A percentile compares a stretch with the other conserved stretches of the same genome.
Evolutionary conservation across 2,888 invertebrate genomes (phyloP).

Genomic region (Steromphala cineraria): DNA sequence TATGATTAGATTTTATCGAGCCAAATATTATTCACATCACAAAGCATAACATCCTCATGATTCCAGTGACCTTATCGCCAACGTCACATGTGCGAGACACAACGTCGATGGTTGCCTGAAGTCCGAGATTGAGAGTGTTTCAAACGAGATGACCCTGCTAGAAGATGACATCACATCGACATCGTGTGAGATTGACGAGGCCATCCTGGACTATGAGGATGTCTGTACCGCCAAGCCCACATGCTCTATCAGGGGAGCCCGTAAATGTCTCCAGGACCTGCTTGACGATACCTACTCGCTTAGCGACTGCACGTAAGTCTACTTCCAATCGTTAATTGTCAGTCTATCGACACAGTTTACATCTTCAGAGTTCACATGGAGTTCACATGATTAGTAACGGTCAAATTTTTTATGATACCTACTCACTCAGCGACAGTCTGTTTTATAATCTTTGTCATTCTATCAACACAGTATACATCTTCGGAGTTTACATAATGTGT

Average conservation of each 20-base stretch:
- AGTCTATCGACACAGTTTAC: too few species aligned
- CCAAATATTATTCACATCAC: too few species aligned
- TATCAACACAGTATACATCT: too few species aligned
- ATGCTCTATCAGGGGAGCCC: constrained; percentile 12
- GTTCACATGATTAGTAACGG: too few species aligned
- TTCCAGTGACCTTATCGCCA: constrained; percentile 14
- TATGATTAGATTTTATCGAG: too few species aligned
- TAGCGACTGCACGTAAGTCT: constrained; percentile 15
- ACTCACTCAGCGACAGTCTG: too few species aligned
- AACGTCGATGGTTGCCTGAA: constrained; percentile 22
- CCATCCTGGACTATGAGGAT: background rate
- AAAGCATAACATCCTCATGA: too few species aligned
- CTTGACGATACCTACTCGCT: background rate
- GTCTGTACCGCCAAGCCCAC: constrained; percentile 12
- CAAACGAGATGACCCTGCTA: background rate
- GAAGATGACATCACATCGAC: background rate
- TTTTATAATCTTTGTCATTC: too few species aligned
- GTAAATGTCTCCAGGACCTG: background rate
- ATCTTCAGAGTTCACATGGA: too few species aligned
- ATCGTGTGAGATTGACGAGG: background rate
- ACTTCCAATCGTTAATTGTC: too few species aligned
- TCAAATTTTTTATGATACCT: too few species aligned
- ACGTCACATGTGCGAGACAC: background rate
- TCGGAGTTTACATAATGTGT: too few species aligned
- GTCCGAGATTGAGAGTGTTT: background rate